Evolutionary conservation across 2,113 vertebrate genomes (phyloP).

Genomic region (Cyanoderma ruficeps): DNA sequence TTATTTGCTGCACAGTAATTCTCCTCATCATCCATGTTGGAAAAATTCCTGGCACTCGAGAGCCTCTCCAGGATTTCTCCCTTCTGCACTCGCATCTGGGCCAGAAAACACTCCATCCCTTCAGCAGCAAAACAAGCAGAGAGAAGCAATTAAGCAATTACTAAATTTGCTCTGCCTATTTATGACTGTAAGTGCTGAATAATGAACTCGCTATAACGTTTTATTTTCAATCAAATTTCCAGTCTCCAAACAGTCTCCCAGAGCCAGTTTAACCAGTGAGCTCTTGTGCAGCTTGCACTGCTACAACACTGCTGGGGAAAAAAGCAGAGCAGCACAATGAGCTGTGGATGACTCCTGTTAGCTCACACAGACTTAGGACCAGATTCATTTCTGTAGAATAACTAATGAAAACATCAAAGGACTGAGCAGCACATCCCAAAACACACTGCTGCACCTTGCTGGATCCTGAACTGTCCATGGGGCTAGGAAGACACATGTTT

Average conservation of each 20-base stretch:
- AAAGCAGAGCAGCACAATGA: background rate
- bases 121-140: background rate
- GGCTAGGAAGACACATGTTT: fast-evolving
- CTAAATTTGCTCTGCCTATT: background rate
- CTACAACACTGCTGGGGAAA: background rate
- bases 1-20: constrained; percentile 89
- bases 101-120: constrained; percentile 91
- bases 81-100: constrained; percentile 90
- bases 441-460: background rate
- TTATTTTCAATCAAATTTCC: background rate
- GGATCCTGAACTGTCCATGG: background rate
- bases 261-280: background rate
- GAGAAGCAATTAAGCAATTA: background rate
- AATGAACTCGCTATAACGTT: background rate
- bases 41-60: constrained; percentile 90
- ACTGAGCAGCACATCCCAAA: background rate
- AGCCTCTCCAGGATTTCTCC: constrained; percentile 91
- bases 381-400: background rate
- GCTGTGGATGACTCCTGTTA: background rate
- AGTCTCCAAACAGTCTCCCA: background rate
- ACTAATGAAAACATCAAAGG: background rate
- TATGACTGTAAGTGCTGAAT: background rate
- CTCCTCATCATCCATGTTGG: constrained; percentile 90
- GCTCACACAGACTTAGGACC: background rate
- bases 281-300: background rate